Percentiles rank a stretch among this genome's conserved stretches.
phyloP scores from a whole-genome alignment of 1,140 invertebrate genomes.

The Ceratosolen solmsi region DNA sequence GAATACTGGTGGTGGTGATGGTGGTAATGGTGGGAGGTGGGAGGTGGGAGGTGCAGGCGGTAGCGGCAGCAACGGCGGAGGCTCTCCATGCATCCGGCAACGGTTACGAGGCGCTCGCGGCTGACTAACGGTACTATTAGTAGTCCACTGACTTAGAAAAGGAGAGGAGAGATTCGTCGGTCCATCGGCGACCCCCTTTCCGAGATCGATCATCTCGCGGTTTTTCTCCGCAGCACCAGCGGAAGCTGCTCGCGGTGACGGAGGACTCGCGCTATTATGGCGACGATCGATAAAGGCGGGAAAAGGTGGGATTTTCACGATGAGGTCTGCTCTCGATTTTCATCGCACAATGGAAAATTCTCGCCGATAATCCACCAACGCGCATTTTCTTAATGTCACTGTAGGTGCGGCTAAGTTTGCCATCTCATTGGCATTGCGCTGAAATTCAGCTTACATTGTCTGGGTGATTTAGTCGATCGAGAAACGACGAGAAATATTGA shows the following conservation, averaged over 20 bases:
- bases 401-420: too few relatives aligned
- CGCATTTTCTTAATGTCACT: not conserved
- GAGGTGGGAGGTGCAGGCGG: not conserved
- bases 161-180: conserved; percentile 2
- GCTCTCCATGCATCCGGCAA: conserved; percentile 29
- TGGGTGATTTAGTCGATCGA: too few relatives aligned
- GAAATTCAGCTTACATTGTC: too few relatives aligned
- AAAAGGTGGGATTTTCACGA: too few relatives aligned
- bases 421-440: too few relatives aligned
- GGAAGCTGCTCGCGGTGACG: too few relatives aligned
- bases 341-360: not conserved
- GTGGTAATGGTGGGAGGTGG: not conserved
- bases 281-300: too few relatives aligned
- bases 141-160: conserved; percentile 54
- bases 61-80: not conserved
- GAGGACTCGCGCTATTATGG: too few relatives aligned
- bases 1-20: not conserved
- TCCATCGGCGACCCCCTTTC: conserved; percentile 47
- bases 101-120: conserved; percentile 10
- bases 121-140: conserved; percentile 55
- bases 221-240: not conserved
- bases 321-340: too few relatives aligned
- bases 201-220: conserved; percentile 35
- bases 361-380: not conserved
- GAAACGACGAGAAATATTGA: not conserved